These are phyloP conservation scores for Epinotia ramella DNA, from an alignment of 2,888 invertebrate species.

Conservation along the genomic window DNA sequence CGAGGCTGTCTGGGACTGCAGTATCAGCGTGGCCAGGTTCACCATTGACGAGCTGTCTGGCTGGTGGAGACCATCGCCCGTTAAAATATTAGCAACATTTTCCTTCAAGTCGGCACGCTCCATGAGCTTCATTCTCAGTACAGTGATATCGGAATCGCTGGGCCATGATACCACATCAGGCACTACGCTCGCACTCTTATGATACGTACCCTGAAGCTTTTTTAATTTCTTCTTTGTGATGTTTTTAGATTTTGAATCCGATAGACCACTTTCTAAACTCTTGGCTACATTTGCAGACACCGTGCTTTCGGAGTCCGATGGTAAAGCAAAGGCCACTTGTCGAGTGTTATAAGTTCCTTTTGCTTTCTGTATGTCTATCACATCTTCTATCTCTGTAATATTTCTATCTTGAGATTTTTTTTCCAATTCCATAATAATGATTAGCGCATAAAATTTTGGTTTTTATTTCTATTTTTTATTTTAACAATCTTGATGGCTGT, in stretches of 20 bases:
- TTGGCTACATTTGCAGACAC: constrained; percentile 62
- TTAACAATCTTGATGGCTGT: constrained; percentile 58
- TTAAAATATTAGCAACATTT: constrained; percentile 74
- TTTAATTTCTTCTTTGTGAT: constrained; percentile 63
- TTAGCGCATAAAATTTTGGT: constrained; percentile 54
- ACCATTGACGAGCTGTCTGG: constrained; percentile 85
- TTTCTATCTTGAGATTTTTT: constrained; percentile 57
- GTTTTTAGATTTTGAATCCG: constrained; percentile 55
- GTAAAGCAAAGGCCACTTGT: constrained; percentile 73
- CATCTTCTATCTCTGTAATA: constrained; percentile 77
- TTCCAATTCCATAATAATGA: constrained; percentile 61
- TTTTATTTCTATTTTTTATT: constrained; percentile 53
- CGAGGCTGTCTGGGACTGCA: constrained; percentile 69
- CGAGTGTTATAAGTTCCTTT: constrained; percentile 67
- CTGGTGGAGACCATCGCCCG: constrained; percentile 85
- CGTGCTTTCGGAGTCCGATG: constrained; percentile 61
- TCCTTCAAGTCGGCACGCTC: constrained; percentile 73
- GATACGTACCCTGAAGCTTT: constrained; percentile 60
- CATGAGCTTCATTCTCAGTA: constrained; percentile 80
- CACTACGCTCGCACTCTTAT: constrained; percentile 61
- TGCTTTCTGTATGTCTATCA: constrained; percentile 78
- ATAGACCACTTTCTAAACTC: constrained; percentile 70
- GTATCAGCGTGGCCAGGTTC: constrained; percentile 84
- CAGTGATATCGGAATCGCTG: constrained; percentile 86
- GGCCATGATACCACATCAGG: constrained; percentile 79